Evolutionary conservation across 2,797 vertebrate species (phyloP), one percentile per base, ranked within the genome.

Genomic region (Sebastes cheni): DNA sequence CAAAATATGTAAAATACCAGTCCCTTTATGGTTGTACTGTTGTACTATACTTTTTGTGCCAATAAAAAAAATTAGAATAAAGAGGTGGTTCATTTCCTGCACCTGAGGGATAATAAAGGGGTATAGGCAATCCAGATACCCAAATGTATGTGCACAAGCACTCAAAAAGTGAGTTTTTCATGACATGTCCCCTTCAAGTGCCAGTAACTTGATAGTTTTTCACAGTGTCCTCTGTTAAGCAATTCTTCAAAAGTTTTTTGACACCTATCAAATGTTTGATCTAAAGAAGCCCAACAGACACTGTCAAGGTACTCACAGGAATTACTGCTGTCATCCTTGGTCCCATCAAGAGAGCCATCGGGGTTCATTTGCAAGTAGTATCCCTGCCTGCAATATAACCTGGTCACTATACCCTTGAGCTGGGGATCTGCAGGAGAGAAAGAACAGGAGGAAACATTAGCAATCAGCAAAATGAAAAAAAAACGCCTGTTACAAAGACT

Each of bases 361-460:
- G 98, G 97, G 96, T 99, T 98, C 98, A 99, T 99, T 96, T 99
- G 98, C 98, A 99, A 99, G 98, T 99, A 99, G 97, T 98, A 99
- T 95, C 98, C 99, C 98, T 99, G 99, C 97, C 99, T 99, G 98
- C 99, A 99, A 96, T 99, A 99, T 98, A 99, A 99, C 97, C 99
- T 99, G 97, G 99, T 99, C 97, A 99, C 99, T 98, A 99, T 99
- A 94, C 99, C 99, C 98, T 99, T 99, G 97, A 99, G 99, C 97
- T 99, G 99, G 97, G 98, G 98, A 98, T 99, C 99, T 99, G 97
- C 91, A 97, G 95, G 88, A 77, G 67, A 79, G 55, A 84, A 13
- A 86, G 56, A 73, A 58, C 58, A 62, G 23, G 50, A 56, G 56
- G 65, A 58, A 50, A 61, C 46, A 25, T 88, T 70, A 81, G 46